phyloP scores from a whole-genome alignment of 1,140 invertebrate genomes.

The Melanaphis sacchari region DNA sequence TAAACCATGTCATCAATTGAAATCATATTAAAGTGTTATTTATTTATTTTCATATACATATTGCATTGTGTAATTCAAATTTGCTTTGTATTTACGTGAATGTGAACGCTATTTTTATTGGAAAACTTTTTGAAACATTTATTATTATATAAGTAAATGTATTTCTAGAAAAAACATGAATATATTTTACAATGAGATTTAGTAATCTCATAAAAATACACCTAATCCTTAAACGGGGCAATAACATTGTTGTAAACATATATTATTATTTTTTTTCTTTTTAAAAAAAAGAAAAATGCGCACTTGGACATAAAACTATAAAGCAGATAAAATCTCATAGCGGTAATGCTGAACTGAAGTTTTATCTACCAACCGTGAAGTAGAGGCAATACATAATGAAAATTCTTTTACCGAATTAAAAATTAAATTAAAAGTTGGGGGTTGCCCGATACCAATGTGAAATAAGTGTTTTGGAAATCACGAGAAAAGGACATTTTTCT shows the following conservation, averaged over 20 bases:
- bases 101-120: neutral
- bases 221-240: neutral
- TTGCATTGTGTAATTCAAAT: neutral
- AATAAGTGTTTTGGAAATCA: neutral
- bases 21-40: slow-evolving; percentile 16
- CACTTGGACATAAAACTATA: neutral
- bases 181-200: neutral
- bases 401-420: neutral
- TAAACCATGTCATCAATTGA: neutral
- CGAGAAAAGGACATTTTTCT: slow-evolving; percentile 13
- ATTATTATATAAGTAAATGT: neutral
- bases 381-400: neutral
- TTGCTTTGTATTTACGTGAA: neutral
- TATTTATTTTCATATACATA: slow-evolving; percentile 19
- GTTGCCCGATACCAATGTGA: neutral
- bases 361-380: neutral
- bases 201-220: slow-evolving; percentile 9
- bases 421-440: neutral
- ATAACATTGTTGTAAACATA: neutral
- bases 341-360: neutral
- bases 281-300: neutral
- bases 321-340: neutral
- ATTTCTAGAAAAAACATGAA: neutral
- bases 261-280: slow-evolving; percentile 6
- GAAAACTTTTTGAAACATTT: slow-evolving; percentile 2